phyloP scores from a whole-genome alignment of 1,140 invertebrate genomes.

The Brachionus angularis region DNA sequence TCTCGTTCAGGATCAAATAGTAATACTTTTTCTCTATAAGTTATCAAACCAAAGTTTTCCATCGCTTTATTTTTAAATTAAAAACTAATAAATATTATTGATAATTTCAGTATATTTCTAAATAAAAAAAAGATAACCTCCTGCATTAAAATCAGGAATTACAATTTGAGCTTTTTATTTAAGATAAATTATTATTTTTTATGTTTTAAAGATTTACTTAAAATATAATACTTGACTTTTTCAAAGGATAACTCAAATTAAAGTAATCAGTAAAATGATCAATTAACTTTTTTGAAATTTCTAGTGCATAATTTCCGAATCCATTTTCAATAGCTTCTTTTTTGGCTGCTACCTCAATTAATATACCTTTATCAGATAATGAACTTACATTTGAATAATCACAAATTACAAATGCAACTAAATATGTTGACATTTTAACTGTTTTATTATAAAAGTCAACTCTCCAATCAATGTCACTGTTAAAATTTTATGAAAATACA shows the following conservation, averaged over 20 bases:
- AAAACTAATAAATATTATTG: no score
- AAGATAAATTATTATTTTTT: not conserved
- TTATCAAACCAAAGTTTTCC: conserved; percentile 81
- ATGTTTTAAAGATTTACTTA: not conserved
- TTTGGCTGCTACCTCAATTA: not conserved
- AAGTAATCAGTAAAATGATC: conserved; percentile 18
- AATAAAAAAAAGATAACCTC: no score
- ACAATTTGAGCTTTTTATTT: conserved; percentile 27
- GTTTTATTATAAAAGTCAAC: conserved; percentile 53
- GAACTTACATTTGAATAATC: conserved; percentile 1
- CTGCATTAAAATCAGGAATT: conserved; percentile 45
- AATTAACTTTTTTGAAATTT: not conserved
- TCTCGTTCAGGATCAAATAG: conserved; percentile 71
- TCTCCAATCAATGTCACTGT: not conserved
- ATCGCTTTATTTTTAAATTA: conserved; percentile 62
- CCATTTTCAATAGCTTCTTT: conserved; percentile 17
- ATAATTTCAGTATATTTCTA: no score
- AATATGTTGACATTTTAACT: conserved; percentile 76
- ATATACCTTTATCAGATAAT: not conserved
- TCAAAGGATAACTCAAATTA: not conserved
- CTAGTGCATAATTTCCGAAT: conserved; percentile 13
- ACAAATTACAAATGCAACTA: conserved; percentile 63
- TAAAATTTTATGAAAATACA: no score
- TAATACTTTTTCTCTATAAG: conserved; percentile 73
- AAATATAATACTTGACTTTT: conserved; percentile 48